Evolutionary conservation across 2,888 invertebrate species (phyloP).

Genomic region (Byasa hedistus): DNA sequence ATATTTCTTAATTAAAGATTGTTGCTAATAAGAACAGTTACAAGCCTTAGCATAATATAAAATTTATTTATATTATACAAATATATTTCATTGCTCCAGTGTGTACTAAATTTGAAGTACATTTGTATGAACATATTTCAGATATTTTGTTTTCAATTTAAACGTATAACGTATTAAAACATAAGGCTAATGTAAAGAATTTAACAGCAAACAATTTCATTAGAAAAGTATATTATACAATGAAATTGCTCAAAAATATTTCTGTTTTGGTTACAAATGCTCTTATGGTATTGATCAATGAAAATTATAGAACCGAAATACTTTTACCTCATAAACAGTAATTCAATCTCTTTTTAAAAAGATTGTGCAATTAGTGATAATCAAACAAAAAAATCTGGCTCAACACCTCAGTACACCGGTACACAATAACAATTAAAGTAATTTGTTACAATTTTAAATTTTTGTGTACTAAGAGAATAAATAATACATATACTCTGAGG

Average conservation of each 20-base stretch:
- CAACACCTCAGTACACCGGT: background rate
- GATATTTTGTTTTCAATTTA: background rate
- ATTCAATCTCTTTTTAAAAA: background rate
- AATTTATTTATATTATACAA: too few species aligned
- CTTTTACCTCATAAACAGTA: too few species aligned
- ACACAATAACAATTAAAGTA: too few species aligned
- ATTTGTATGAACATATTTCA: too few species aligned
- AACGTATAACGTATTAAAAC: background rate
- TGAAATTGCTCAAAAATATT: background rate
- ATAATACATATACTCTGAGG: conserved; percentile 15
- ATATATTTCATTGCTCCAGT: too few species aligned
- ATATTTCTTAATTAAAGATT: conserved; percentile 18
- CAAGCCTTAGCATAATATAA: background rate
- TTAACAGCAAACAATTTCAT: too few species aligned
- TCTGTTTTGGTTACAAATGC: background rate
- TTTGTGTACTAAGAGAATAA: too few species aligned
- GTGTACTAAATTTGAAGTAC: too few species aligned
- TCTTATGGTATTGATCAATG: background rate
- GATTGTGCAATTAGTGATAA: background rate
- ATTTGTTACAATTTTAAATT: too few species aligned
- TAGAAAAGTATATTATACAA: background rate
- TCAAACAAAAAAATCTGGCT: background rate
- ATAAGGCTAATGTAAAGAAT: too few species aligned
- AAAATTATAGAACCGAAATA: too few species aligned
- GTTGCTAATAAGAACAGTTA: background rate